Evolutionary conservation across 2,888 invertebrate genomes (phyloP), one percentile per base, ranked within the genome.

Genomic region (Drosophila subsilvestris): DNA sequence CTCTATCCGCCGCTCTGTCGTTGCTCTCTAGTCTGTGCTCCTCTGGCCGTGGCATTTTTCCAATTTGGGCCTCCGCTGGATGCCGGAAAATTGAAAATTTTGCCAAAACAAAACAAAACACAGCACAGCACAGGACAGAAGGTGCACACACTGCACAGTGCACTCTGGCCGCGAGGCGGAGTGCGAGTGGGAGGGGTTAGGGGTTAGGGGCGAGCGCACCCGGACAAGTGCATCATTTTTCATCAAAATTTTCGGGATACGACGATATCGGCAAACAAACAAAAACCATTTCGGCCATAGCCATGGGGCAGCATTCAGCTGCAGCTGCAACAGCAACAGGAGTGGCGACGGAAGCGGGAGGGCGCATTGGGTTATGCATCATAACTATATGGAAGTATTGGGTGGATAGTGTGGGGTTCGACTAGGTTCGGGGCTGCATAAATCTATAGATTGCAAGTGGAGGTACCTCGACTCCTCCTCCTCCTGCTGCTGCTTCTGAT

Each of bases 171-270:
- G n/a, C 37, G n/a, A 37, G 37, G 37, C 18, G 25, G 27, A 49
- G 56, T 18, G 14, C n/a, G 32, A 22, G 50, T 22, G 22, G 12
- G 22, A n/a, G 37, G 51, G n/a, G 18, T 22, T 8, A 58, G 0
- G 7, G 5, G 49, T 12, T 63, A 53, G 57, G 63, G 50, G 9
- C 18, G 47, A n/a, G 10, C 29, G 22, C 14, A 67, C 66, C 59
- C 65, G 69, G 74, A 75, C 79, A 75, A 86, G 88, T 87, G 88
- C 85, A 86, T 87, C 81, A 85, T 87, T 87, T 85, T 85, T 85
- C 87, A 87, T 79, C 80, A 61, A 68, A 60, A 61, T 42, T 14
- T 66, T 66, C 55, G 43, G 44, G 50, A 6, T 27, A n/a, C 37
- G 18, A 27, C 32, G 53, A 43, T 43, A 66, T 48, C 63, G 65